These are phyloP conservation scores for Stomatorhinus ivindoensis DNA, from an alignment of 2,113 vertebrate species.

Conservation along the genomic window DNA sequence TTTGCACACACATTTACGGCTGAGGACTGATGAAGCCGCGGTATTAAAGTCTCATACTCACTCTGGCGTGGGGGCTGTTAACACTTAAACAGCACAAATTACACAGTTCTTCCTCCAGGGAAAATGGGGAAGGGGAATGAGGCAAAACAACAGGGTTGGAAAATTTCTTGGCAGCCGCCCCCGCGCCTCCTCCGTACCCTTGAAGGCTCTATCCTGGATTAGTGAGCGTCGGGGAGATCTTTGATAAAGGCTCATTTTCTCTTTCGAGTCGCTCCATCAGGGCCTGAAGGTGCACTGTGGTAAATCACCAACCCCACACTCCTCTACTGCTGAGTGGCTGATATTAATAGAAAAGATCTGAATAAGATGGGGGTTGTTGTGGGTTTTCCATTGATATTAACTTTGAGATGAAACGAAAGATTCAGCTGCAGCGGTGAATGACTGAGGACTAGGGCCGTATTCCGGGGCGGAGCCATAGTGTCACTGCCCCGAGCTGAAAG, in stretches of 20 bases:
- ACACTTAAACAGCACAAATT: neutral
- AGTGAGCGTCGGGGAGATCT: conserved; percentile 20
- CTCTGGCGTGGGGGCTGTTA: neutral
- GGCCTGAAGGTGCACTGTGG: conserved; percentile 36
- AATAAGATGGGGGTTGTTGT: conserved; percentile 31
- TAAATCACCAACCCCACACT: conserved; percentile 32
- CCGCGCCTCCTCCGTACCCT: conserved; percentile 2
- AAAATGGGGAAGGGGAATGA: neutral
- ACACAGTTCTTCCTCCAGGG: neutral
- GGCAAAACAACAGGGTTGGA: neutral
- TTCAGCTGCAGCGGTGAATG: neutral
- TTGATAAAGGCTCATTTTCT: conserved; percentile 40
- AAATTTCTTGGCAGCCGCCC: neutral
- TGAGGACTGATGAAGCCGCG: neutral
- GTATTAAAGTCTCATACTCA: neutral
- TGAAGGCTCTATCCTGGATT: conserved; percentile 22
- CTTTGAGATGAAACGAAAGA: neutral
- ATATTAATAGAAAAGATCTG: conserved; percentile 61
- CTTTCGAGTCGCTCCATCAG: conserved; percentile 23
- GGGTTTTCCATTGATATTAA: conserved; percentile 13
- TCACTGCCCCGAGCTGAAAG: neutral
- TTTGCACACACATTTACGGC: neutral
- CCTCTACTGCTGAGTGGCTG: conserved; percentile 37
- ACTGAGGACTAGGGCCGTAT: neutral
- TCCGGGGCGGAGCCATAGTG: neutral